phyloP scores from a whole-genome alignment of 2,113 vertebrate species.

The Psittacus erithacus region DNA sequence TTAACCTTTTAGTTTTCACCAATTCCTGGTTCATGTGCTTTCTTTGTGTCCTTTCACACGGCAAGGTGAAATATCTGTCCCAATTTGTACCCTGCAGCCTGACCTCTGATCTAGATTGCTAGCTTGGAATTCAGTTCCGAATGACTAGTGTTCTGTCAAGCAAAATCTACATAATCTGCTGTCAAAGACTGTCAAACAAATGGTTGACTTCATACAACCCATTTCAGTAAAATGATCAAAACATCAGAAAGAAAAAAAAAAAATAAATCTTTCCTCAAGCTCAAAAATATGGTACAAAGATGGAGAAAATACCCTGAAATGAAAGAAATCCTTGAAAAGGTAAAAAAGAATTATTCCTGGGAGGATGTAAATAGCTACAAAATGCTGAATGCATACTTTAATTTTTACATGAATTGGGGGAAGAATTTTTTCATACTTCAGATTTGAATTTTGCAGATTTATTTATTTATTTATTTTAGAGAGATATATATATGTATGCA shows the following conservation, averaged over 20 bases:
- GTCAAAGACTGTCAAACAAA: constrained; percentile 77
- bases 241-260: constrained; percentile 49
- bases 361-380: background rate
- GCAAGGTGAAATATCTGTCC: constrained; percentile 66
- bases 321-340: background rate
- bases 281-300: background rate
- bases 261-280: background rate
- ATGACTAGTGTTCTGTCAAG: constrained; percentile 63
- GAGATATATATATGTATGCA: background rate
- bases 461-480: background rate
- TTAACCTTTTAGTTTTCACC: constrained; percentile 64
- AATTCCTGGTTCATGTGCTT: constrained; percentile 30
- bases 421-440: background rate
- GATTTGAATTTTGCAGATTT: background rate
- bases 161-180: constrained; percentile 77
- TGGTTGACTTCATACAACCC: constrained; percentile 71
- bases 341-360: background rate
- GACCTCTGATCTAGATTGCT: constrained; percentile 68
- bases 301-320: background rate
- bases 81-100: constrained; percentile 44
- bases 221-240: constrained; percentile 73
- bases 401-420: background rate
- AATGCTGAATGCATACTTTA: background rate
- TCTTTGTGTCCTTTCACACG: constrained; percentile 42
- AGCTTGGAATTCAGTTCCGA: constrained; percentile 65